Base-by-base conservation (phyloP, 2,113 vertebrate species). In the Atlantisia rogersi region DNA sequence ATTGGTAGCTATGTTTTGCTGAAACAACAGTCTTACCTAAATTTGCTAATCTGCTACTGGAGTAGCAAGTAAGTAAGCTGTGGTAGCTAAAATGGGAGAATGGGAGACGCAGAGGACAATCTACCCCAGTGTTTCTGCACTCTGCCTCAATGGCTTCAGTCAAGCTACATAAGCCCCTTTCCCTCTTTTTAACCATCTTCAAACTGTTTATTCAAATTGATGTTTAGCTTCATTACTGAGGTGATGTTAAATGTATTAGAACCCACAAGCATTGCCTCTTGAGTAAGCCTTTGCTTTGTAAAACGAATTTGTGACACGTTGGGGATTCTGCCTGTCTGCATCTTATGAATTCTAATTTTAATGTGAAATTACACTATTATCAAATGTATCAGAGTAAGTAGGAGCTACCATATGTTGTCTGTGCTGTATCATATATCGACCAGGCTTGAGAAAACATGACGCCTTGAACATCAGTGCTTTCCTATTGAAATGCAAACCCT, bases 11-110 rank as follows among this genome's bases (percentile, higher is more conserved):
- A 58, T 71, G 64, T 88, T 78, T 84, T 87, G n/a, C 62, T 94
- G 71, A 55, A 95, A 80, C 52, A 95, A 83, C 22, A 67, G 13
- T 55, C 60, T 84, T 52, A 84, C 69, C 56, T 88, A 74, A 86
- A 90, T 91, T 92, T 91, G 67, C 82, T 95, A 70, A 60, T 69
- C 56, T 92, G 75, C 28, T 73, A 15, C 44, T 77, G 77, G 48
- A 95, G 22, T 32, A 44, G 52, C 46, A 75, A 46, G 35, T 35
- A 67, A 48, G 44, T 37, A 67, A 96, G 62, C 70, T 4, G 3
- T 1, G 0, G 40, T 12, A 56, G 35, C 44, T 69, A 48, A 85
- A 65, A 69, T 0, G 9, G 64, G 73, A 60, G 52, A 71, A 74
- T 5, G 13, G 20, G 24, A 46, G 44, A 18, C 14, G 68, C 53